Conservation (phyloP, 2,888 invertebrate genomes). For the Vanessa cardui region DNA sequence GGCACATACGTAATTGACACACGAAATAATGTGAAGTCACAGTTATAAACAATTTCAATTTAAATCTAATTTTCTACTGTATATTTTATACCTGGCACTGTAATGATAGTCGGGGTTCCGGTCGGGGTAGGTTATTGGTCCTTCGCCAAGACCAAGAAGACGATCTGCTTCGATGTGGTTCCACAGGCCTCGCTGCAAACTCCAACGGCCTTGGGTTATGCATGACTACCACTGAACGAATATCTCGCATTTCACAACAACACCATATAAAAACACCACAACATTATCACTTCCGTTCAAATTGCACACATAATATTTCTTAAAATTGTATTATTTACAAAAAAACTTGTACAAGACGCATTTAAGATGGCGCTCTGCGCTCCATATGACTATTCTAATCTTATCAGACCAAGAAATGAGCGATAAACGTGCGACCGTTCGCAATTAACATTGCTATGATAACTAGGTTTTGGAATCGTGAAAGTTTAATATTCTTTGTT, state of each 20-base stretch:
- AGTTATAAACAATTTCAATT: not conserved
- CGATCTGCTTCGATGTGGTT: constrained; percentile 62
- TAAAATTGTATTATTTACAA: constrained; percentile 33
- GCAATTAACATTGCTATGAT: constrained; percentile 72
- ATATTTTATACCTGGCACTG: constrained; percentile 62
- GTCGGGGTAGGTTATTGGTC: constrained; percentile 56
- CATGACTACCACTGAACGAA: constrained; percentile 59
- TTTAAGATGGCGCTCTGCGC: constrained; percentile 56
- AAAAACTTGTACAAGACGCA: constrained; percentile 44
- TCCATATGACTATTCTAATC: constrained; percentile 76
- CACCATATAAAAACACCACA: constrained; percentile 47
- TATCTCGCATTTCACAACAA: constrained; percentile 65
- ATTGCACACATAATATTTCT: not conserved
- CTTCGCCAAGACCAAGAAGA: constrained; percentile 68
- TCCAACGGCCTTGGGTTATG: constrained; percentile 64
- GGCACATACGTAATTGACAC: constrained; percentile 6
- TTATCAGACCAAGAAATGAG: constrained; percentile 70
- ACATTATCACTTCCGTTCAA: constrained; percentile 61
- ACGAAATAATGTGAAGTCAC: constrained; percentile 1
- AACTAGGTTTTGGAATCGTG: constrained; percentile 62
- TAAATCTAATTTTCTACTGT: not conserved
- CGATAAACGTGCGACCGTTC: constrained; percentile 67
- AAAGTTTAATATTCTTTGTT: constrained; percentile 51
- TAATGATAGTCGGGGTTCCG: constrained; percentile 70
- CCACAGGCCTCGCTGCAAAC: constrained; percentile 46